Evolutionary conservation across 2,888 invertebrate species (phyloP).

Genomic region (Fabriciana adippe): DNA sequence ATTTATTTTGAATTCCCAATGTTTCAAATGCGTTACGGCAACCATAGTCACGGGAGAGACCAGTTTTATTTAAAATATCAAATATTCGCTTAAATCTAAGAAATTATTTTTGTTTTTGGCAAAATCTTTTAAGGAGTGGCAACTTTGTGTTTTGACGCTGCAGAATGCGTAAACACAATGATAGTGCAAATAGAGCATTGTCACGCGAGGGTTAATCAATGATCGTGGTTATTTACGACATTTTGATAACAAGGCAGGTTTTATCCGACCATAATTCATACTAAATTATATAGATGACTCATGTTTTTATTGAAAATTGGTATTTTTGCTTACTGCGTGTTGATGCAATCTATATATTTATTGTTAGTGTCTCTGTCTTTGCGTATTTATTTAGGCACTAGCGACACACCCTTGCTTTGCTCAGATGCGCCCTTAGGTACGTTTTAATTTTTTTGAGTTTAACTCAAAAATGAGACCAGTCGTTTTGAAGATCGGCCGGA

Average conservation of each 20-base stretch:
- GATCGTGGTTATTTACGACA: slow-evolving; percentile 77
- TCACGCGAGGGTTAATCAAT: slow-evolving; percentile 78
- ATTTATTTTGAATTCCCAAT: no score
- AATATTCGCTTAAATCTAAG: no score
- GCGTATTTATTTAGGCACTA: no score
- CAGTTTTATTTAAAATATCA: no score
- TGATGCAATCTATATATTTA: neutral
- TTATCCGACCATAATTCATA: slow-evolving; percentile 67
- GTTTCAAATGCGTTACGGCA: no score
- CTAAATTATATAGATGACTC: slow-evolving; percentile 29
- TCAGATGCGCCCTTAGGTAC: no score
- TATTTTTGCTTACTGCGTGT: slow-evolving; percentile 11
- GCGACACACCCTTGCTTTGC: no score
- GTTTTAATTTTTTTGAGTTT: no score
- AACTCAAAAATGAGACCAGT: no score
- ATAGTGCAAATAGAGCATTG: slow-evolving; percentile 79
- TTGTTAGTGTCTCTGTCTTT: neutral
- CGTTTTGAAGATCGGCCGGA: no score
- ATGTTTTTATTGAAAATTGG: slow-evolving; percentile 16
- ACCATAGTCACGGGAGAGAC: no score
- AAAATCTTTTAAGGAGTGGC: slow-evolving; percentile 37
- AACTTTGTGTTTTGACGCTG: slow-evolving; percentile 59
- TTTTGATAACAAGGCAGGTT: slow-evolving; percentile 63
- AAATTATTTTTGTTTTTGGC: neutral
- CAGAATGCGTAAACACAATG: slow-evolving; percentile 75